Evolutionary conservation across 1,140 invertebrate genomes (phyloP), one percentile per base, ranked within the genome.

Genomic region (Atta colombica): DNA sequence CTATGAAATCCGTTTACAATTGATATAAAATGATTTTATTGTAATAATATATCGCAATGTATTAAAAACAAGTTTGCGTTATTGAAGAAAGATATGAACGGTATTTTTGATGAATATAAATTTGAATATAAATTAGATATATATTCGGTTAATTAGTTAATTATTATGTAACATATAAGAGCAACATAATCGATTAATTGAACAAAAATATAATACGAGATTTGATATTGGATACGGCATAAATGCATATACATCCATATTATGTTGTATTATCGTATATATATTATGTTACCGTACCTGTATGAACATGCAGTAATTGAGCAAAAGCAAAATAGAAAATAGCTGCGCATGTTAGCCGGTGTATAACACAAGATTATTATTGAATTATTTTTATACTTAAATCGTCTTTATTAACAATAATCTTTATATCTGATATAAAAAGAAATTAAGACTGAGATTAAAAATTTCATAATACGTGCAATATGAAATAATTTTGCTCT

Each of bases 11-110:
- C n/a, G 14, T 80, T 80, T 68, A 35, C 49, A 6, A 53, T 78
- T 66, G 45, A 66, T 68, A 68, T 51, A 63, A 49, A 49, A 77
- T n/a, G 16, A 16, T 63, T 63, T 63, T 49, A 65, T 65, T 65
- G 60, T 45, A 68, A 55, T 81, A 65, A 63, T 49, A 81, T 21
- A 45, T 55, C 12, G 16, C n/a, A 35, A 16, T 4, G 6, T 81
- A 4, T 80, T 14, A 2, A 53, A 39, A 53, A 49, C 5, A 69
- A 63, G 28, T 65, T 21, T 60, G 10, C 7, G 0, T 65, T 45
- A 28, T 21, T n/a, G 16, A 25, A 53, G 8, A 58, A 55, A 39
- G 6, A 25, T 21, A 1, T 53, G 18, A 53, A 12, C 1, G 3
- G 10, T 55, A 55, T 69, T 25, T 55, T 69, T 69, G 1, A 31